These are phyloP conservation scores for Malurus leucopterus DNA, from an alignment of 2,797 vertebrate species.

Conservation along the genomic window DNA sequence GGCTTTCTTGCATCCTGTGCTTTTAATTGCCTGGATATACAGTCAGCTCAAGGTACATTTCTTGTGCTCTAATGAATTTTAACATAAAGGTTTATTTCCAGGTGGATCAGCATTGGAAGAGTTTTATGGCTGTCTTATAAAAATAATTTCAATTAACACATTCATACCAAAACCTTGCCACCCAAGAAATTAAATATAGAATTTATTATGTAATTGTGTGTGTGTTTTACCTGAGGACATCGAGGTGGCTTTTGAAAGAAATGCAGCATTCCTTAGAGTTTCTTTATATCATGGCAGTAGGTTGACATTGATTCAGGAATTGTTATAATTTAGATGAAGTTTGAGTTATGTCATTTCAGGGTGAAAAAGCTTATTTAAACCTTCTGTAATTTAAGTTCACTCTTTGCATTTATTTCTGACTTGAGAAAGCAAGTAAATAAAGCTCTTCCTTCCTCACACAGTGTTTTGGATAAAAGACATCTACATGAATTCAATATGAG, in stretches of 20 bases:
- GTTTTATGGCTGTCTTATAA: conserved; percentile 22
- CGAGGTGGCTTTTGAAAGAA: neutral
- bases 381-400: neutral
- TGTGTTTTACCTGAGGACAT: conserved; percentile 2
- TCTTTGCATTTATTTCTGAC: neutral
- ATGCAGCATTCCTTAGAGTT: neutral
- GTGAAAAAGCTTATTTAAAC: neutral
- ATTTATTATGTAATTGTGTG: conserved; percentile 24
- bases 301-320: neutral
- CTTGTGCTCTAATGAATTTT: conserved; percentile 47
- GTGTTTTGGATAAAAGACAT: neutral
- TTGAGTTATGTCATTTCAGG: neutral
- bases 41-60: conserved; percentile 31
- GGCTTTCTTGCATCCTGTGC: conserved; percentile 3
- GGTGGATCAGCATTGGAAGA: conserved; percentile 7
- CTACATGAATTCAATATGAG: neutral
- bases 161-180: neutral
- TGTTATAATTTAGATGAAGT: neutral
- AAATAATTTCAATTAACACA: conserved; percentile 35
- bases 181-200: conserved; percentile 38
- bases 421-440: neutral
- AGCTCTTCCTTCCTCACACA: neutral
- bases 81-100: conserved; percentile 36
- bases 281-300: neutral
- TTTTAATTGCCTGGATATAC: conserved; percentile 48